These are phyloP conservation scores for Spongilla lacustris DNA, from an alignment of 37 sponge, comb jelly and placozoan species.

Conservation along the genomic window DNA sequence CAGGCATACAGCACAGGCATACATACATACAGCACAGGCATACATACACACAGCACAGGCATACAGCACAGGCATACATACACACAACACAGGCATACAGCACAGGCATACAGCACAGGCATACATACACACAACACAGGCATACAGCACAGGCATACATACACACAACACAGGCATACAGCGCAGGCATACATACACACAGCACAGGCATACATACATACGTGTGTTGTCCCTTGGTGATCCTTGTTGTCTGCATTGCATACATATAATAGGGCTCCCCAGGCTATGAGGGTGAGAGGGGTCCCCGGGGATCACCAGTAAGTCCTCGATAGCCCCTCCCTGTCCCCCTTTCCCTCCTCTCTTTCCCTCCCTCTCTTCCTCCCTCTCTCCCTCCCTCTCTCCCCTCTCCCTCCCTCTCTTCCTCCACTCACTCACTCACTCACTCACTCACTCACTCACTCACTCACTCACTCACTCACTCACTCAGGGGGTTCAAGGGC, in stretches of 20 bases:
- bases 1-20: no score
- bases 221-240: background rate
- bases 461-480: background rate
- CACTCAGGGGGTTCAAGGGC: background rate
- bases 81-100: background rate
- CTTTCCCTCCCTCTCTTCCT: background rate
- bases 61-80: background rate
- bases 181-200: background rate
- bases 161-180: background rate
- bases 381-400: no score
- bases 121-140: background rate
- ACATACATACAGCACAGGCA: background rate
- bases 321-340: background rate
- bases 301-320: constrained; percentile 48
- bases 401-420: no score
- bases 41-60: no score
- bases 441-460: no score
- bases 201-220: background rate
- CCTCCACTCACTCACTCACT: no score
- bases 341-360: background rate
- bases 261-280: constrained; percentile 36
- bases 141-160: background rate
- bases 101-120: background rate
- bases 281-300: constrained; percentile 51
- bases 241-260: background rate